These are phyloP conservation scores for Proterorhinus semilunaris DNA, from an alignment of 2,113 vertebrate genomes.

Conservation along the genomic window DNA sequence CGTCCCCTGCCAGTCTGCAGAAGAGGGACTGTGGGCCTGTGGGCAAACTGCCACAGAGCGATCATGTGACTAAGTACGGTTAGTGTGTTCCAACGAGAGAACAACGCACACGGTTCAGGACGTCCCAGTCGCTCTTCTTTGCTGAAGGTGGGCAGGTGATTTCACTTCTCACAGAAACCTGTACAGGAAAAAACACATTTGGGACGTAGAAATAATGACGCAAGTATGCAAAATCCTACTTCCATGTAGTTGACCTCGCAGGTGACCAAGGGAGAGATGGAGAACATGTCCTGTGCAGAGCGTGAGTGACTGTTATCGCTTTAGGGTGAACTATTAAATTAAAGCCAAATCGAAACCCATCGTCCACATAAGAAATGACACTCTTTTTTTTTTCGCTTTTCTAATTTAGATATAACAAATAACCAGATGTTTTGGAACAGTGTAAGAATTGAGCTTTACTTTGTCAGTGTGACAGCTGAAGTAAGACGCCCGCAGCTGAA, in stretches of 20 bases:
- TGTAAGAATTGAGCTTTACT: conserved; percentile 27
- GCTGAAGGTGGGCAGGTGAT: conserved; percentile 17
- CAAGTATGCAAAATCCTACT: conserved; percentile 22
- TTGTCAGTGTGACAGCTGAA: too few relatives aligned
- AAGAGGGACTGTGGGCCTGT: conserved; percentile 22
- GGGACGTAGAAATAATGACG: not conserved
- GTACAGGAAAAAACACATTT: not conserved
- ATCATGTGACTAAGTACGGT: not conserved
- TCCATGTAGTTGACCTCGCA: conserved; percentile 77
- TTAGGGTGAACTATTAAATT: conserved; percentile 47
- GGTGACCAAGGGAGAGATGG: conserved; percentile 37
- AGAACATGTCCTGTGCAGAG: conserved; percentile 55
- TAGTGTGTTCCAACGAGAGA: not conserved
- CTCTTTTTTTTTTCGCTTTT: too few relatives aligned
- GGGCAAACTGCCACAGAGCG: not conserved
- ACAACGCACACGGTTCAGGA: conserved; percentile 40
- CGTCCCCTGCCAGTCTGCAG: conserved; percentile 59
- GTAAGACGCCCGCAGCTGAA: conserved; percentile 68
- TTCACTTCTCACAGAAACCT: conserved; percentile 62
- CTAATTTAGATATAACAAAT: too few relatives aligned
- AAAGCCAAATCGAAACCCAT: conserved; percentile 53
- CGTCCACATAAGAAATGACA: conserved; percentile 9
- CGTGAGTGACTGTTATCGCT: conserved; percentile 1
- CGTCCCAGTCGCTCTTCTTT: conserved; percentile 14
- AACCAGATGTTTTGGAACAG: too few relatives aligned